Evolutionary conservation across 1,140 invertebrate genomes (phyloP).

Genomic region (Leptopilina boulardi): DNA sequence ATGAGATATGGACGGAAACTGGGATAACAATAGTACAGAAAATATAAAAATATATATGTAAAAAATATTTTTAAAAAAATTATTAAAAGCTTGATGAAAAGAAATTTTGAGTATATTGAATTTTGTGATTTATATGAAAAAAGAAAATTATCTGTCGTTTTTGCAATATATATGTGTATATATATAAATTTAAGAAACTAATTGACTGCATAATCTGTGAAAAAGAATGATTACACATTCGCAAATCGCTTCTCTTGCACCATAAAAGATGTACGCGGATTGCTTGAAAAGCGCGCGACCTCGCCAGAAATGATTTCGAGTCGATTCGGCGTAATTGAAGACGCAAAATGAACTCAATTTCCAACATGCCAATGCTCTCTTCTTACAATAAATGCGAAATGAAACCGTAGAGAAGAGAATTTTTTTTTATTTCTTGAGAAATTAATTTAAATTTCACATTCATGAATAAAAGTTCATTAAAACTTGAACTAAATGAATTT

Average conservation of each 20-base stretch:
- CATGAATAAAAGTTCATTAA: too few relatives aligned
- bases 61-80: too few relatives aligned
- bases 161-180: too few relatives aligned
- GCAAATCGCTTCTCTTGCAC: slow-evolving; percentile 24
- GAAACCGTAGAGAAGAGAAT: slow-evolving; percentile 1
- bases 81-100: too few relatives aligned
- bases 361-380: slow-evolving; percentile 28
- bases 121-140: background rate
- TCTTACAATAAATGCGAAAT: slow-evolving; percentile 17
- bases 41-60: too few relatives aligned
- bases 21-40: too few relatives aligned
- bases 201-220: slow-evolving; percentile 1
- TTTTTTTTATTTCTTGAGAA: background rate
- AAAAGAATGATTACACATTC: slow-evolving; percentile 13
- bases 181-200: slow-evolving; percentile 10
- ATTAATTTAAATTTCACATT: background rate
- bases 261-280: slow-evolving; percentile 27
- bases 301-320: slow-evolving; percentile 16
- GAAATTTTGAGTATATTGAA: too few relatives aligned
- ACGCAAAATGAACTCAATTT: slow-evolving; percentile 13
- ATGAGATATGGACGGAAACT: too few relatives aligned
- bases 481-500: too few relatives aligned
- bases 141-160: too few relatives aligned
- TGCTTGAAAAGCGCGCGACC: background rate
- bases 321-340: slow-evolving; percentile 30